Evolutionary conservation across 1,140 invertebrate species (phyloP).

Genomic region (Coptotermes formosanus): DNA sequence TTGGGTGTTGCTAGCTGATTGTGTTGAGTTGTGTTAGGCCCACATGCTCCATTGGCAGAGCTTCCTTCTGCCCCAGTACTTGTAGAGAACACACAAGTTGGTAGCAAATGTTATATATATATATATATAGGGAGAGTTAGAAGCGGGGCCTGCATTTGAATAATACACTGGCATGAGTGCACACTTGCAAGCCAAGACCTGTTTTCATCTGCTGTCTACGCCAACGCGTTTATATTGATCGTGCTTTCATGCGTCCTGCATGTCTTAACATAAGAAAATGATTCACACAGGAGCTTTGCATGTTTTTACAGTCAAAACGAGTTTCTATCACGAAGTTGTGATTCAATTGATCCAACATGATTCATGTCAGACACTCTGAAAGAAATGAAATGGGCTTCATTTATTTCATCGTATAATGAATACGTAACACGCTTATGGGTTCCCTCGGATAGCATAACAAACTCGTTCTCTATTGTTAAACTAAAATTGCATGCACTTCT

Average conservation of each 20-base stretch:
- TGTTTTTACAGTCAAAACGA: not conserved
- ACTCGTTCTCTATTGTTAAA: not conserved
- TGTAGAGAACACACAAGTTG: too few relatives aligned
- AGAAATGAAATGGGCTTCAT: constrained; percentile 9
- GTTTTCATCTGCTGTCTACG: not conserved
- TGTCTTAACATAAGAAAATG: not conserved
- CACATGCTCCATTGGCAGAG: too few relatives aligned
- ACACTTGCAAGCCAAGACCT: not conserved
- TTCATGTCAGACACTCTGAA: not conserved
- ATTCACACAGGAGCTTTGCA: not conserved
- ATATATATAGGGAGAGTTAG: too few relatives aligned
- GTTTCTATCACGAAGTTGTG: constrained; percentile 13
- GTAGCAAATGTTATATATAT: too few relatives aligned
- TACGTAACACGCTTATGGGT: not conserved
- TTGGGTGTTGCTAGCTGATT: too few relatives aligned
- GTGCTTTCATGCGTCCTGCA: not conserved
- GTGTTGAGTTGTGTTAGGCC: too few relatives aligned
- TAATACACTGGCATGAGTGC: not conserved
- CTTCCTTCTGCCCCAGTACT: too few relatives aligned
- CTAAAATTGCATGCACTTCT: not conserved
- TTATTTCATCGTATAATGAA: not conserved
- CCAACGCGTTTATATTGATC: not conserved
- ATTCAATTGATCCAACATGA: constrained; percentile 8
- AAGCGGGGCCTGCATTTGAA: too few relatives aligned
- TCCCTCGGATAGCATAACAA: not conserved